Base-by-base conservation (phyloP, 2,113 vertebrate genomes). In the Mola mola region DNA sequence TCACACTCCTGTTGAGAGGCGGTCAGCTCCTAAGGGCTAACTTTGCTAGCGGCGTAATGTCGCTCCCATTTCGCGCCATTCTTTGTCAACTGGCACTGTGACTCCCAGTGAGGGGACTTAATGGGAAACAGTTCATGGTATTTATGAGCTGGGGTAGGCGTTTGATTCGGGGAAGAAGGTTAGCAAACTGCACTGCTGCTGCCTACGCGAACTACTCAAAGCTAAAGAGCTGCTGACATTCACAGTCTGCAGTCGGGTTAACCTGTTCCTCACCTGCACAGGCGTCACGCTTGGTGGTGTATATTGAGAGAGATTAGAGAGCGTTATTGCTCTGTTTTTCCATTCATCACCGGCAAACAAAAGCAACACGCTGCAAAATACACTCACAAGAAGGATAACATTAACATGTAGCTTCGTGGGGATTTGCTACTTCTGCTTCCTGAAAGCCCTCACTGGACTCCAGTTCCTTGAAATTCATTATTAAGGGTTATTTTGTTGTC, bases 401-500 rank as follows among this genome's bases (percentile, higher is more conserved):
- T 40, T 33, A 5, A 36, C 38, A 19, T 60, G 53, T 20, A 20
- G 17, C 12, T 6, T 33, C 6, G 31, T 1, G 25, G 15, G 15
- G 31, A 3, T 36, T 22, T 29, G 31, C 37, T 25, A 38, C 15
- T 20, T 12, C 37, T 26, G 21, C 40, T n/a, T n/a, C n/a, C 21
- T 28, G 36, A 9, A 11, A 31, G 15, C 15, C 46, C 25, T 2
- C 6, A 25, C 48, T 34, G 17, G 49, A 42, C 40, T 57, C 19
- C 26, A n/a, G 68, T 63, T 53, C 36, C 49, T 47, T 53, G 31
- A 63, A 75, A 60, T 40, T 26, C 36, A 31, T 77, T 62, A 77
- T 65, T 42, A 74, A 78, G 79, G 75, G 78, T 76, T 33, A 74
- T 59, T 73, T 64, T 71, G 60, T 26, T 44, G 33, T 55, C 41